Percentiles rank a stretch among this genome's conserved stretches.
Conservation (phyloP, 2,888 invertebrate species). For the Belgica antarctica region DNA sequence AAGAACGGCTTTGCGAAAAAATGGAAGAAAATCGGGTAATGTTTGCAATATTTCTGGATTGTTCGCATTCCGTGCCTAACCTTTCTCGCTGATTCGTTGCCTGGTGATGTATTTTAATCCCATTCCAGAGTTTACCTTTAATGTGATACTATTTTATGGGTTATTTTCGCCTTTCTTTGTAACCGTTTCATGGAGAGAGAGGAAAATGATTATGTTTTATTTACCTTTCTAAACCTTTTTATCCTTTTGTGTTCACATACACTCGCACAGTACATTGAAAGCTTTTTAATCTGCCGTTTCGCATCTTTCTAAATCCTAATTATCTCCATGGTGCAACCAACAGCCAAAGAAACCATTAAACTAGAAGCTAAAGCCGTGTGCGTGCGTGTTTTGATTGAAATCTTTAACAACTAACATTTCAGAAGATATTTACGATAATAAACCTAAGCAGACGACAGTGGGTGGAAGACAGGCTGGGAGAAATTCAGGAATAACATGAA, state of each 20-base stretch:
- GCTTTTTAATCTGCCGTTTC: background rate
- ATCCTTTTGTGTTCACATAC: background rate
- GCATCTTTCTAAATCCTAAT: background rate
- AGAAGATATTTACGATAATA: too few species aligned
- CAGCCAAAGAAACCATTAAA: too few species aligned
- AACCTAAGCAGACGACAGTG: too few species aligned
- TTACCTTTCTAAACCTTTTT: background rate
- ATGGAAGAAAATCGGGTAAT: background rate
- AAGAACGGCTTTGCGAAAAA: background rate
- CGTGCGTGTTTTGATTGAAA: too few species aligned
- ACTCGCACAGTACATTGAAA: conserved; percentile 8
- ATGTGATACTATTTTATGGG: conserved; percentile 1
- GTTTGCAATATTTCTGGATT: background rate
- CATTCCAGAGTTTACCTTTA: background rate
- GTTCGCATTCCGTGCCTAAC: background rate
- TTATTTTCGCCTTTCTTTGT: background rate
- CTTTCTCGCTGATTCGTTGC: background rate
- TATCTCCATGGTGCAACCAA: too few species aligned
- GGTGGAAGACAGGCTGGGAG: too few species aligned
- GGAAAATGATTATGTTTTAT: conserved; percentile 15
- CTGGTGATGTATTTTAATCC: background rate
- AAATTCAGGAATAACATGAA: too few species aligned
- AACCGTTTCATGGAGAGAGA: background rate
- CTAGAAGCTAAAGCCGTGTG: too few species aligned
- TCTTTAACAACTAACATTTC: too few species aligned